A percentile compares a stretch with the other conserved stretches of the same genome.
phyloP scores from a whole-genome alignment of 2,888 invertebrate species.

The Dolichomitus sp. region DNA sequence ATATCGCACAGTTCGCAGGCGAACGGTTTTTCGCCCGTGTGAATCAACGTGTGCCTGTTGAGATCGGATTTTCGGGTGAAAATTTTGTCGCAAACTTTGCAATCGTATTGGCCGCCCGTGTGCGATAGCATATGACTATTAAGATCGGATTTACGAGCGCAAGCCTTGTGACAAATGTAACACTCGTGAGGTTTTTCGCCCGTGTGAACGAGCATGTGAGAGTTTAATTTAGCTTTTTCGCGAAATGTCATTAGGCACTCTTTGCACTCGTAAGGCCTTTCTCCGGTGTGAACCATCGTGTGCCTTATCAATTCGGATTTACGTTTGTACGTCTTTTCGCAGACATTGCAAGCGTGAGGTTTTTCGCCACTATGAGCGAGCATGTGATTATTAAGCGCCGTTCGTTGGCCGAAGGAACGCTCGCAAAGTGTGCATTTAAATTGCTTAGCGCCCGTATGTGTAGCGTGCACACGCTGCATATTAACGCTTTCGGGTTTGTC shows the following conservation, averaged over 20 bases:
- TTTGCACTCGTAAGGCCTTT: conserved; percentile 83
- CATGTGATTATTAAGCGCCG: conserved; percentile 83
- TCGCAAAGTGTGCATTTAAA: conserved; percentile 82
- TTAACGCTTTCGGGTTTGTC: conserved; percentile 77
- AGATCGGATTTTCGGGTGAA: conserved; percentile 83
- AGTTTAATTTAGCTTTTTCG: conserved; percentile 83
- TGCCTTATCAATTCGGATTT: conserved; percentile 83
- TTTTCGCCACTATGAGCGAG: conserved; percentile 82
- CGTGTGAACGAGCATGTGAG: conserved; percentile 84
- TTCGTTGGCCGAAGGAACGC: conserved; percentile 80
- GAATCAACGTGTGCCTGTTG: conserved; percentile 82
- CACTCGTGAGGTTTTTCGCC: conserved; percentile 84
- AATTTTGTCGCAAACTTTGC: conserved; percentile 83
- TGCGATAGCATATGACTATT: conserved; percentile 84
- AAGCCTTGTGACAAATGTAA: conserved; percentile 83
- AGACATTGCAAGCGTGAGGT: conserved; percentile 82
- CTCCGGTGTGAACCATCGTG: conserved; percentile 84
- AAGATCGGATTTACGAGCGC: conserved; percentile 83
- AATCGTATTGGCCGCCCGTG: conserved; percentile 84
- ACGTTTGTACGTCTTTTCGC: conserved; percentile 83
- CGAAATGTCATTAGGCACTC: conserved; percentile 84
- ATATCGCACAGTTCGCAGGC: conserved; percentile 82
- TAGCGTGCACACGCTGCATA: conserved; percentile 72
- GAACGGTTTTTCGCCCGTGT: conserved; percentile 83
- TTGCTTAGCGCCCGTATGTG: conserved; percentile 74